These are phyloP conservation scores for Lymantria dispar DNA, from an alignment of 2,888 invertebrate genomes.

Conservation along the genomic window DNA sequence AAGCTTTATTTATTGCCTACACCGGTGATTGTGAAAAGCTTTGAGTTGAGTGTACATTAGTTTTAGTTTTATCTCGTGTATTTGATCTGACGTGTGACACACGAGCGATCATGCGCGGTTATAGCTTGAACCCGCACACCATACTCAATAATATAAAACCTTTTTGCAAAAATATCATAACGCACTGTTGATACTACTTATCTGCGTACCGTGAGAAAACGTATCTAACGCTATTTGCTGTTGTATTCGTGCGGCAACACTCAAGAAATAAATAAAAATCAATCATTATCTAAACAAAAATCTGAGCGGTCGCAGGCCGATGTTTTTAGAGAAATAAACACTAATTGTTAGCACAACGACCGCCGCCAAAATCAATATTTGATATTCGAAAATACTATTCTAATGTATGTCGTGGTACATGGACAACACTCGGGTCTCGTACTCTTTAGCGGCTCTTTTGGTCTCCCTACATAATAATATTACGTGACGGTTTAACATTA, in stretches of 20 bases:
- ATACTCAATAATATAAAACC: conserved; percentile 29
- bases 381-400: conserved; percentile 81
- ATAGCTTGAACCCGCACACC: conserved; percentile 19
- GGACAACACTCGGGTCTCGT: conserved; percentile 57
- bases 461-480: conserved; percentile 40
- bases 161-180: conserved; percentile 51
- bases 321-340: conserved; percentile 81
- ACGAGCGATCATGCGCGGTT: conserved; percentile 45
- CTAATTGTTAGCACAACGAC: conserved; percentile 76
- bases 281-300: conserved; percentile 78
- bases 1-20: conserved; percentile 80
- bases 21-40: conserved; percentile 78
- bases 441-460: conserved; percentile 76
- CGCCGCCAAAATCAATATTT: conserved; percentile 79
- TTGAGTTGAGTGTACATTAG: conserved; percentile 76
- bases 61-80: conserved; percentile 73
- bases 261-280: conserved; percentile 72
- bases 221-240: conserved; percentile 52
- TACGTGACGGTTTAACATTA: conserved; percentile 49
- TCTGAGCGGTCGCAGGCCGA: conserved; percentile 72
- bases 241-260: conserved; percentile 65
- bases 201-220: conserved; percentile 62
- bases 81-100: conserved; percentile 75
- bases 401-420: conserved; percentile 75
- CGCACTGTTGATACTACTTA: conserved; percentile 21